These are phyloP conservation scores for Metopolophium dirhodum DNA, from an alignment of 1,140 invertebrate genomes.

Conservation along the genomic window DNA sequence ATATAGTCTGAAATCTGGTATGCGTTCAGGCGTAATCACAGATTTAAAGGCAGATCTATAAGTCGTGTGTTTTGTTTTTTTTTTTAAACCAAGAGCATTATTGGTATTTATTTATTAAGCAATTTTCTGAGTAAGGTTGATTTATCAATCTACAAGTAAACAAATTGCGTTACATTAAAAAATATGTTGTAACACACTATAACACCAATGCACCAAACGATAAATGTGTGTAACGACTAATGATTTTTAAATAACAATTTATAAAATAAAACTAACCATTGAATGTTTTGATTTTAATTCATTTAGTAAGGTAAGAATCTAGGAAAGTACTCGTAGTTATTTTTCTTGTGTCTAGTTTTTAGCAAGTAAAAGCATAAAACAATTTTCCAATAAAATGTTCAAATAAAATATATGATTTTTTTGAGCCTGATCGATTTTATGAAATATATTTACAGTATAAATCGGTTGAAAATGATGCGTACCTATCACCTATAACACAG, in stretches of 20 bases:
- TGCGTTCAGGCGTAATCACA: neutral
- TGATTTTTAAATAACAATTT: neutral
- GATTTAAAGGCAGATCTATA: neutral
- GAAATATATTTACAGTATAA: neutral
- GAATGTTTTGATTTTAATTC: neutral
- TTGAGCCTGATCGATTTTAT: neutral
- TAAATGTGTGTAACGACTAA: neutral
- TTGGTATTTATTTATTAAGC: neutral
- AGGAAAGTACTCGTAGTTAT: too few species aligned
- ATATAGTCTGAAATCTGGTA: neutral
- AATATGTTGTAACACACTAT: neutral
- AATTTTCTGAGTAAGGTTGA: neutral
- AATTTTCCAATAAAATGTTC: neutral
- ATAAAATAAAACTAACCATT: neutral
- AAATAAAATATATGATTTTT: neutral
- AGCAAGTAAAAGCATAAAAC: neutral
- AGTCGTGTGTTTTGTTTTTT: neutral
- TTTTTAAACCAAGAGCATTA: too few species aligned
- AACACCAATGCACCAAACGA: neutral
- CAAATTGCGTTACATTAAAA: neutral
- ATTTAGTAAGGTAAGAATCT: neutral
- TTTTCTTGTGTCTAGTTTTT: too few species aligned
- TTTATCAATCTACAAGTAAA: neutral
- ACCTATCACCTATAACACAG: neutral
- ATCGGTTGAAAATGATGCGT: neutral